phyloP scores from a whole-genome alignment of 2,113 vertebrate species.

The Pluvianellus socialis region DNA sequence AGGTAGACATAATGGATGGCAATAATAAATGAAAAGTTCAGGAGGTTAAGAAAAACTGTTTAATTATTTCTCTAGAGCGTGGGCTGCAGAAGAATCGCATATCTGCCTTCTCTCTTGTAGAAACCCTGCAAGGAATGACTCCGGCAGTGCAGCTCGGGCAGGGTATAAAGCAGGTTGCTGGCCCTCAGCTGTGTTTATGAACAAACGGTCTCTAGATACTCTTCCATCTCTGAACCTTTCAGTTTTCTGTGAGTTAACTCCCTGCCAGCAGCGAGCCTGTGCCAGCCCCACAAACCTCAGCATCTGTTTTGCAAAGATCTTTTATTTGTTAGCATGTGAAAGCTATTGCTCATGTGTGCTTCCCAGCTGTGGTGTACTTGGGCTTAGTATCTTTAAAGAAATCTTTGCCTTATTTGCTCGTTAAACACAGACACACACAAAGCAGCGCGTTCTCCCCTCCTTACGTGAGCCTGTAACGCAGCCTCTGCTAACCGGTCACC shows the following conservation, averaged over 20 bases:
- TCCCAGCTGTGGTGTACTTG: conserved; percentile 72
- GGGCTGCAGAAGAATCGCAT: conserved; percentile 62
- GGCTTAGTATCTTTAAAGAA: conserved; percentile 56
- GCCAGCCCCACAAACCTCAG: conserved; percentile 74
- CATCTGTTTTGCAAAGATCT: conserved; percentile 79
- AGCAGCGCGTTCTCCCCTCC: neutral
- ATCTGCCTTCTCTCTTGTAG: conserved; percentile 61
- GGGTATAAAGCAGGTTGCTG: conserved; percentile 73
- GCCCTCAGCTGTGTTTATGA: conserved; percentile 77
- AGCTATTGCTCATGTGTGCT: conserved; percentile 71
- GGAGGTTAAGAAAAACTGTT: conserved; percentile 84
- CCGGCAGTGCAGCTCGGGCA: neutral
- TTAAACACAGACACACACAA: conserved; percentile 30
- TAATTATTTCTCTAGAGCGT: conserved; percentile 82
- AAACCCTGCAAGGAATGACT: conserved; percentile 52
- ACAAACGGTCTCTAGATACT: conserved; percentile 72
- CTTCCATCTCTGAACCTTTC: conserved; percentile 69
- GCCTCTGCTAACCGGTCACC: neutral
- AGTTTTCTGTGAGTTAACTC: conserved; percentile 56
- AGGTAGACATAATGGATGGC: conserved; percentile 79
- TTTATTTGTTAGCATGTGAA: conserved; percentile 77
- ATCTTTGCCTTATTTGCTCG: conserved; percentile 60
- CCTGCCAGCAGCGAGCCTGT: conserved; percentile 69
- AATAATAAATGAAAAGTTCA: conserved; percentile 80
- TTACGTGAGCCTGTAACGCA: conserved; percentile 1